Conservation (phyloP, 2,113 vertebrate species). For the Chelonoidis abingdonii region DNA sequence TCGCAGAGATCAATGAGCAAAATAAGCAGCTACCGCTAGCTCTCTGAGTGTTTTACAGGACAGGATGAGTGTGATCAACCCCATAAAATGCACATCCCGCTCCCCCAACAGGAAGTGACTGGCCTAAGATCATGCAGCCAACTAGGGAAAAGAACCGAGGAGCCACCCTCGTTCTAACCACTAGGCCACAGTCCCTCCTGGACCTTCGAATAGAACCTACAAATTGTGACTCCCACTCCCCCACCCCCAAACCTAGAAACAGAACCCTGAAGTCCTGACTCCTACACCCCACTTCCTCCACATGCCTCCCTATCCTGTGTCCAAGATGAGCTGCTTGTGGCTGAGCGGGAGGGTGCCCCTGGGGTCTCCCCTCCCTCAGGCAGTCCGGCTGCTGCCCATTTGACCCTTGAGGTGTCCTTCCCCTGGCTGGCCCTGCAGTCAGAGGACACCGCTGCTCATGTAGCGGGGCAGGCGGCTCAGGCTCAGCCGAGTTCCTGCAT, state of each 20-base stretch:
- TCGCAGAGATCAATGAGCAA: too few species aligned
- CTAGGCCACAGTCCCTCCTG: too few species aligned
- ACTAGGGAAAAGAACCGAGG: not conserved
- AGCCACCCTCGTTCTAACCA: too few species aligned
- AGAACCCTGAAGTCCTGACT: not conserved
- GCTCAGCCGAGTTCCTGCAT: too few species aligned
- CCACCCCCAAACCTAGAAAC: not conserved
- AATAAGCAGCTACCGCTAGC: not conserved
- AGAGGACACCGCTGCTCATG: not conserved
- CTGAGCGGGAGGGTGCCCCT: not conserved
- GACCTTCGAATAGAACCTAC: not conserved
- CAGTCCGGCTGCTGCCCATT: not conserved
- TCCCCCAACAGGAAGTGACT: not conserved
- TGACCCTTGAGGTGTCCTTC: not conserved
- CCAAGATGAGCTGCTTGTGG: not conserved
- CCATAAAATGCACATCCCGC: not conserved
- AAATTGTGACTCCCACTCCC: not conserved
- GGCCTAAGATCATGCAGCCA: not conserved
- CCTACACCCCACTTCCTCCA: not conserved
- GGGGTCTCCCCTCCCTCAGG: not conserved
- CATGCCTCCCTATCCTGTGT: not conserved
- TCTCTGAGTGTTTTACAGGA: not conserved
- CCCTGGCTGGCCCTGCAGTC: not conserved
- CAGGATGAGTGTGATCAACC: not conserved
- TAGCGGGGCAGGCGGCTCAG: not conserved